Evolutionary conservation across 2,797 vertebrate species (phyloP), one percentile per base, ranked within the genome.

Genomic region (Rhabdomys pumilio): DNA sequence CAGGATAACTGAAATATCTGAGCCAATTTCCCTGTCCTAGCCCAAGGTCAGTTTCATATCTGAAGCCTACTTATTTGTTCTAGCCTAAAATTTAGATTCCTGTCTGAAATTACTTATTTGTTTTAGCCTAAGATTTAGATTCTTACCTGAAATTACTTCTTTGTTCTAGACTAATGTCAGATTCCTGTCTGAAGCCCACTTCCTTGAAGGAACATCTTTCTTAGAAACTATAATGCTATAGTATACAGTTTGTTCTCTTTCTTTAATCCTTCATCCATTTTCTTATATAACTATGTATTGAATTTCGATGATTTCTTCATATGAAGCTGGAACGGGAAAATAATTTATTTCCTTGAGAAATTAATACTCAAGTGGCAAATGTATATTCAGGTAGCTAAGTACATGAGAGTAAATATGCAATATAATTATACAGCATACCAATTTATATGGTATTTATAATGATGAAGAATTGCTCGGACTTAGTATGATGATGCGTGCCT

Each of bases 401-500:
- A 41, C 61, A 73, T 93, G 65, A 50, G 53, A n/a, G 19, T 93
- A 92, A 91, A 83, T 12, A 94, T 84, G 89, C 72, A 89, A 93
- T 69, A 92, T 91, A 77, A 84, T 93, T 92, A 94, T 90, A 82
- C 13, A 94, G 85, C 91, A 77, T 87, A 24, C 2, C 65, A 91
- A 50, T 11, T 50, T 50, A 50, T 50, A 11, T 50, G 50, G 10
- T 67, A 6, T 26, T 73, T 24, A 5, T 41, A 72, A 73, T 61
- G 17, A 34, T 47, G 38, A 76, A 5, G 9, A 89, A 29, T 44
- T 89, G 76, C 38, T 76, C 34, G 29, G 6, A 13, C 38, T 47
- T 22, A 76, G 3, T 44, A 6, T 76, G 29, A 2, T 75, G n/a
- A 10, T 57, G 1, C 1, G 2, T 57, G 8, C 1, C 53, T 69